Evolutionary conservation across 1,140 invertebrate species (phyloP).

Genomic region (Amphibalanus amphitrite): DNA sequence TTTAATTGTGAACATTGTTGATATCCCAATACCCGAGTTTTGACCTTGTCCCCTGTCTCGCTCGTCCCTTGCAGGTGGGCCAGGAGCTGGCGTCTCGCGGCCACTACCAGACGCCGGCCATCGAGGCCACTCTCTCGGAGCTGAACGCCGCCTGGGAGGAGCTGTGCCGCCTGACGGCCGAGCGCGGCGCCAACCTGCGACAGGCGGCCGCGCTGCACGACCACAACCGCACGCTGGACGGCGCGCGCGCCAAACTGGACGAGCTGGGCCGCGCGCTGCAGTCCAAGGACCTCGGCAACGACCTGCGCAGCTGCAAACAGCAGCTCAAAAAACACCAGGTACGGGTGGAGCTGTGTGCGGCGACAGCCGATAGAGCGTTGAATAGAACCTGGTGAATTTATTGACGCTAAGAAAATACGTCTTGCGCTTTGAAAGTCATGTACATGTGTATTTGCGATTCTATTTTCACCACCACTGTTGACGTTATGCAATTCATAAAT

Average conservation of each 20-base stretch:
- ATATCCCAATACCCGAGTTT: no score
- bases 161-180: slow-evolving; percentile 46
- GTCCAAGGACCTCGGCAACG: slow-evolving; percentile 60
- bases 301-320: slow-evolving; percentile 73
- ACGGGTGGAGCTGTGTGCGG: slow-evolving; percentile 5
- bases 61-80: slow-evolving; percentile 29
- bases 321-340: slow-evolving; percentile 67
- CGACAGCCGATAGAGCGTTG: neutral
- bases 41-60: neutral
- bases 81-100: slow-evolving; percentile 47
- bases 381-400: neutral
- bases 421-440: neutral
- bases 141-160: slow-evolving; percentile 55
- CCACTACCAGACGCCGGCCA: slow-evolving; percentile 48
- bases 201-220: slow-evolving; percentile 60
- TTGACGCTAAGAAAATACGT: no score
- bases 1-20: no score
- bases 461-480: no score
- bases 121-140: slow-evolving; percentile 41
- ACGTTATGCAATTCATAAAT: no score
- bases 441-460: neutral
- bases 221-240: slow-evolving; percentile 49
- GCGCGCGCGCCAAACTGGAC: slow-evolving; percentile 58
- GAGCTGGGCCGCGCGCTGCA: slow-evolving; percentile 42
- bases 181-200: slow-evolving; percentile 63